These are phyloP conservation scores for Eilema caniola DNA, from an alignment of 2,888 invertebrate species.

Conservation along the genomic window DNA sequence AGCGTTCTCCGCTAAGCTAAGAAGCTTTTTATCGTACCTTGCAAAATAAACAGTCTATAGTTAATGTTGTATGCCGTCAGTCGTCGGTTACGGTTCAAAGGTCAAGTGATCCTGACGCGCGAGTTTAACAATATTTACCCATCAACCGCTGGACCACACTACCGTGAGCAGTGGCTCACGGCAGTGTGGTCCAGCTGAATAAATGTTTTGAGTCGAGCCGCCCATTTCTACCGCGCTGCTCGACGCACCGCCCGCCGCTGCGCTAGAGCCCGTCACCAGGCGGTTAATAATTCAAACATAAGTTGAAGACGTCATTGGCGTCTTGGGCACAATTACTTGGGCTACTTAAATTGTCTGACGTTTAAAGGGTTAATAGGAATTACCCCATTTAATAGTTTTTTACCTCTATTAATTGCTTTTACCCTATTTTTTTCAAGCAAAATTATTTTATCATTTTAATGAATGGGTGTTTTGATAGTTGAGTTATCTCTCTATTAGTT, in stretches of 20 bases:
- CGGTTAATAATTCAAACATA: slow-evolving; percentile 52
- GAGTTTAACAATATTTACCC: too few species aligned
- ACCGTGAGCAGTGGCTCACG: too few species aligned
- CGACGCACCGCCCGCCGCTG: background rate
- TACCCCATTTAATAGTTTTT: slow-evolving; percentile 48
- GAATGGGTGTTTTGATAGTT: background rate
- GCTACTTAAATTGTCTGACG: slow-evolving; percentile 39
- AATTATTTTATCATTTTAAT: background rate
- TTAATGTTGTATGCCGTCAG: too few species aligned
- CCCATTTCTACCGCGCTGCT: background rate
- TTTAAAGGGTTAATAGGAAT: slow-evolving; percentile 53
- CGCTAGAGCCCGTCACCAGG: background rate
- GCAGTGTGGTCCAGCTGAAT: background rate
- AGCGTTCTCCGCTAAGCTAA: too few species aligned
- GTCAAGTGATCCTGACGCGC: too few species aligned
- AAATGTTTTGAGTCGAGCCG: background rate
- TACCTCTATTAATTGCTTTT: slow-evolving; percentile 33
- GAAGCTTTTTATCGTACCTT: too few species aligned
- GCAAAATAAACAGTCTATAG: too few species aligned
- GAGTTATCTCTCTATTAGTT: background rate
- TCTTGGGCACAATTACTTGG: slow-evolving; percentile 48
- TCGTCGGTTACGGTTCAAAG: too few species aligned
- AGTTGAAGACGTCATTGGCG: slow-evolving; percentile 50
- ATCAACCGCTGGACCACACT: too few species aligned
- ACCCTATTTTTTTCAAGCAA: slow-evolving; percentile 2